Conservation (phyloP, 2,888 invertebrate genomes). For the Sthenelais limicola region DNA sequence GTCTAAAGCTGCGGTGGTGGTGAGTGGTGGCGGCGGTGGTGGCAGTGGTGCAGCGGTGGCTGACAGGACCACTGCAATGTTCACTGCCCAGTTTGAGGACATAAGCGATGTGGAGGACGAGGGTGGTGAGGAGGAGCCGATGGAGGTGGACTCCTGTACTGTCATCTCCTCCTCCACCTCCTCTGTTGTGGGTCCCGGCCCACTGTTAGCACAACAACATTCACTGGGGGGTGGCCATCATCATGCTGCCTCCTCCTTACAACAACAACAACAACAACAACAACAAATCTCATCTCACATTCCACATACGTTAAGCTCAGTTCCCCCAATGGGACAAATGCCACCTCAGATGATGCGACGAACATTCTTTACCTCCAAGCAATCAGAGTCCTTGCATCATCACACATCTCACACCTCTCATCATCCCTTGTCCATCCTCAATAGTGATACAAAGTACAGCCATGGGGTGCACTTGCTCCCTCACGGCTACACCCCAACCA, state of each 20-base stretch:
- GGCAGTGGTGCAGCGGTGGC: background rate
- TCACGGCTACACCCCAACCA: conserved; percentile 5
- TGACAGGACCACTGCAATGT: conserved; percentile 42
- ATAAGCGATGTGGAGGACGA: conserved; percentile 54
- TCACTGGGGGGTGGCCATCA: background rate
- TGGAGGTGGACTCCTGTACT: conserved; percentile 35
- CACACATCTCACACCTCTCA: background rate
- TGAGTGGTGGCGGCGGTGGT: background rate
- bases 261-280: background rate
- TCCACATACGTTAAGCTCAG: conserved; percentile 4
- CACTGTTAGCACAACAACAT: background rate
- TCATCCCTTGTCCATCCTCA: conserved; percentile 11
- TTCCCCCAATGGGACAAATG: background rate
- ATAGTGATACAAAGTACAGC: conserved; percentile 18
- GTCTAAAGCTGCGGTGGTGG: too few relatives aligned
- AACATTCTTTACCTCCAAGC: conserved; percentile 20
- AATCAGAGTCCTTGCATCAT: conserved; percentile 1
- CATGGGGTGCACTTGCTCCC: too few relatives aligned
- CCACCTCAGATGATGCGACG: conserved; percentile 17
- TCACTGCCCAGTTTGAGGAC: conserved; percentile 56
- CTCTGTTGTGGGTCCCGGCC: background rate
- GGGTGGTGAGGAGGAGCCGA: conserved; percentile 24
- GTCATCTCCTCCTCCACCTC: conserved; percentile 8
- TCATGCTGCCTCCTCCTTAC: conserved; percentile 2
- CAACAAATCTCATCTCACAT: conserved; percentile 22